A percentile compares a stretch with the other conserved stretches of the same genome.
These are phyloP conservation scores for Ondatra zibethicus DNA, from an alignment of 2,113 vertebrate species.

Conservation along the genomic window DNA sequence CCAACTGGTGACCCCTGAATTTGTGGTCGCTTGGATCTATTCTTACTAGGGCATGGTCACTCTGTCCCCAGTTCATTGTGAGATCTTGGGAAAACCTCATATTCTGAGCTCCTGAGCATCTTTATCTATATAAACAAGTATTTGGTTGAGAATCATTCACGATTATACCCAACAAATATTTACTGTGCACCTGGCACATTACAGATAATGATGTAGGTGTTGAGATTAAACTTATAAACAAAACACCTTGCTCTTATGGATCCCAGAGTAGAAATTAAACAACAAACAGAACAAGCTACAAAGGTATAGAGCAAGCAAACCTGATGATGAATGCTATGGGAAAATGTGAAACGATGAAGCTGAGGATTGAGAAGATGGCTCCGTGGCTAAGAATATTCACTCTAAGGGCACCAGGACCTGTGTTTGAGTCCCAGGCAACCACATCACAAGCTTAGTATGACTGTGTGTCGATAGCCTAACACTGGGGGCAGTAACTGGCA, in stretches of 20 bases:
- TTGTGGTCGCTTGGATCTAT: not conserved
- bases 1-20: not conserved
- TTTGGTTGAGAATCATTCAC: not conserved
- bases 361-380: no score
- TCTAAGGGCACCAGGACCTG: not conserved
- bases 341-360: not conserved
- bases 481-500: no score
- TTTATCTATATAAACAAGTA: not conserved
- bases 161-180: constrained; percentile 16
- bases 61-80: not conserved
- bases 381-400: not conserved
- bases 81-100: not conserved
- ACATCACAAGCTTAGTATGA: not conserved
- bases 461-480: not conserved
- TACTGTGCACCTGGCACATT: not conserved
- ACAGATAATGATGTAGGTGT: not conserved
- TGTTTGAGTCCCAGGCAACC: not conserved
- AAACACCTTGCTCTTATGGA: not conserved
- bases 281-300: not conserved
- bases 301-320: not conserved
- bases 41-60: not conserved
- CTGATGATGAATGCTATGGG: not conserved
- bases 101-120: not conserved
- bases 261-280: not conserved
- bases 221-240: constrained; percentile 17